These are phyloP conservation scores for Coreoperca whiteheadi DNA, from an alignment of 2,113 vertebrate species.

Conservation along the genomic window DNA sequence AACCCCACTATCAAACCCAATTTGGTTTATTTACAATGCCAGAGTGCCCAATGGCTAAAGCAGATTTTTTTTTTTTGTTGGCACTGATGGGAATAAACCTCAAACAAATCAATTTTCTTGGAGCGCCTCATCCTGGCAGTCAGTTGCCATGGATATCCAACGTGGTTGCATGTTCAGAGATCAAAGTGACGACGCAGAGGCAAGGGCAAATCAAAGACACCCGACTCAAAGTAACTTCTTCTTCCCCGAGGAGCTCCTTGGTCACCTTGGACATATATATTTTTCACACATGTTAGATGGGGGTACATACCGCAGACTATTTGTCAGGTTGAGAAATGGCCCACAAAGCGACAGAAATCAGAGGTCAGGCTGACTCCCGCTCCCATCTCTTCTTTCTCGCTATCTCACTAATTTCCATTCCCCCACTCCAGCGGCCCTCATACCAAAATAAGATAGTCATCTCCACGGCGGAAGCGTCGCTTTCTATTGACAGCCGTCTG, in stretches of 20 bases:
- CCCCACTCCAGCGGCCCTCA: slow-evolving; percentile 23
- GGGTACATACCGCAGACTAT: slow-evolving; percentile 3
- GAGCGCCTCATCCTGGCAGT: slow-evolving; percentile 47
- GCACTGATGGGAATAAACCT: slow-evolving; percentile 53
- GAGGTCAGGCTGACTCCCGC: slow-evolving; percentile 19
- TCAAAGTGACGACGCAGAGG: slow-evolving; percentile 55
- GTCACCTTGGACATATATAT: slow-evolving; percentile 56
- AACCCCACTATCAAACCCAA: slow-evolving; percentile 61
- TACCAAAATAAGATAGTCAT: slow-evolving; percentile 73
- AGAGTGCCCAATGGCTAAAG: slow-evolving; percentile 43
- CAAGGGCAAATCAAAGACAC: slow-evolving; percentile 64
- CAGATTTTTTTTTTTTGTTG: slow-evolving; percentile 24
- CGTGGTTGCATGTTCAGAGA: slow-evolving; percentile 57
- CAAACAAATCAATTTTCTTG: slow-evolving; percentile 72
- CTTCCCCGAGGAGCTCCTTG: slow-evolving; percentile 32
- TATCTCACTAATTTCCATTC: slow-evolving; percentile 29
- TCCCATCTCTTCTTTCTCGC: slow-evolving; percentile 31
- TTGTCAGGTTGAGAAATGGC: slow-evolving; percentile 42
- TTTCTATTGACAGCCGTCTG: slow-evolving; percentile 73
- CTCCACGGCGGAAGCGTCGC: slow-evolving; percentile 66
- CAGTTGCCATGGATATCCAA: slow-evolving; percentile 66
- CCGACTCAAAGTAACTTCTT: slow-evolving; percentile 59
- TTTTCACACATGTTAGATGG: slow-evolving; percentile 29
- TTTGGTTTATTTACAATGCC: slow-evolving; percentile 70
- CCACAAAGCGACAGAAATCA: slow-evolving; percentile 45